Conservation (phyloP, 2,113 vertebrate species). For the Brachyhypopomus occidentalis region DNA sequence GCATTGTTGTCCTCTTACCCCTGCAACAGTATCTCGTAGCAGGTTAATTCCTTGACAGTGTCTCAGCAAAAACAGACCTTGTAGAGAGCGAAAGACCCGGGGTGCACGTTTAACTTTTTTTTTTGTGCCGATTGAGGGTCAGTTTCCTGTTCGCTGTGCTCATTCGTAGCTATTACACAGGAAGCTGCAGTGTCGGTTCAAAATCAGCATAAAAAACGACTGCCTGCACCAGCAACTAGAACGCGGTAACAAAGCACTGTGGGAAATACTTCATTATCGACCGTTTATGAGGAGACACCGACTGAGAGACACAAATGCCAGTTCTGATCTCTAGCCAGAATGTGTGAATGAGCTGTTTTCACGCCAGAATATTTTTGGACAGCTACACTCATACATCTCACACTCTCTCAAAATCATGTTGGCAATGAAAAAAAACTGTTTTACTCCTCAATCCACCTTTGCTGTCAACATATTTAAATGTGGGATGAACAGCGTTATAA, state of each 20-base stretch:
- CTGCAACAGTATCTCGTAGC: background rate
- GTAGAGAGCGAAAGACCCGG: background rate
- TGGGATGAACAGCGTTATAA: background rate
- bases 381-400: background rate
- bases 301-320: constrained; percentile 15
- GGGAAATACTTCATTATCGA: constrained; percentile 46
- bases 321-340: constrained; percentile 6
- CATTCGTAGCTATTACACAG: too few relatives aligned
- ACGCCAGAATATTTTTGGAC: background rate
- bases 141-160: background rate
- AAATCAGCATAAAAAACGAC: constrained; percentile 4
- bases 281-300: constrained; percentile 25
- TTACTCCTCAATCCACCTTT: background rate
- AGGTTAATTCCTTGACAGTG: constrained; percentile 22
- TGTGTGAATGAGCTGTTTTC: constrained; percentile 43
- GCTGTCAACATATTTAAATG: background rate
- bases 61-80: constrained; percentile 15
- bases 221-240: background rate
- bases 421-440: background rate
- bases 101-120: background rate
- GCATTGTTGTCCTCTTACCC: constrained; percentile 11
- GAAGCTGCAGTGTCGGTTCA: background rate
- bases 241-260: constrained; percentile 19
- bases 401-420: too few relatives aligned
- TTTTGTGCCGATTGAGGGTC: background rate